Conservation (phyloP, 1,140 invertebrate species). For the Heliconius hewitsoni region DNA sequence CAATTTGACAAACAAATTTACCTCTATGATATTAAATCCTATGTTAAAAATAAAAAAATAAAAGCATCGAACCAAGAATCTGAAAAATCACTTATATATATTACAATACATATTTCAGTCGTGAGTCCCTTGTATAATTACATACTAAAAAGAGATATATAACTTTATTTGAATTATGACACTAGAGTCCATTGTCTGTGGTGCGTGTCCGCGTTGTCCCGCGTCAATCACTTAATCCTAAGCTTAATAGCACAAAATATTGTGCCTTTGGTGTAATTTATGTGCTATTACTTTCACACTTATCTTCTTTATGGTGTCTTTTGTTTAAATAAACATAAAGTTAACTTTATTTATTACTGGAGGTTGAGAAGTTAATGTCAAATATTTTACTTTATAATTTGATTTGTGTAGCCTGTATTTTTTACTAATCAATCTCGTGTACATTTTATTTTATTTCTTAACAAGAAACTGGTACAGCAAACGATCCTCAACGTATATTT, state of each 20-base stretch:
- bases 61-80: not conserved
- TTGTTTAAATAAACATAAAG: slow-evolving; percentile 21
- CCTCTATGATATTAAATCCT: too few relatives aligned
- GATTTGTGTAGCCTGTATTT: not conserved
- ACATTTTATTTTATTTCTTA: not conserved
- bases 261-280: slow-evolving; percentile 39
- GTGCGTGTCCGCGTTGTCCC: slow-evolving; percentile 35
- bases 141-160: slow-evolving; percentile 11
- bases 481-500: not conserved
- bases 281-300: slow-evolving; percentile 23
- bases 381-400: not conserved
- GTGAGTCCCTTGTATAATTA: not conserved
- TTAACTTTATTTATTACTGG: slow-evolving; percentile 5
- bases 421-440: not conserved
- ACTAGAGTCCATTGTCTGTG: slow-evolving; percentile 11
- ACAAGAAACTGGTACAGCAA: not conserved
- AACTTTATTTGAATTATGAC: not conserved
- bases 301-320: slow-evolving; percentile 16
- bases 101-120: not conserved
- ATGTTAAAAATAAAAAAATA: not conserved
- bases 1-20: too few relatives aligned
- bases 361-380: slow-evolving; percentile 23
- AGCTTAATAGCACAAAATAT: slow-evolving; percentile 46
- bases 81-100: not conserved
- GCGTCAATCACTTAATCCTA: slow-evolving; percentile 43